A percentile compares a stretch with the other conserved stretches of the same genome.
Evolutionary conservation across 2,797 vertebrate species (phyloP).

Genomic region (Micropoecilia bifurca): DNA sequence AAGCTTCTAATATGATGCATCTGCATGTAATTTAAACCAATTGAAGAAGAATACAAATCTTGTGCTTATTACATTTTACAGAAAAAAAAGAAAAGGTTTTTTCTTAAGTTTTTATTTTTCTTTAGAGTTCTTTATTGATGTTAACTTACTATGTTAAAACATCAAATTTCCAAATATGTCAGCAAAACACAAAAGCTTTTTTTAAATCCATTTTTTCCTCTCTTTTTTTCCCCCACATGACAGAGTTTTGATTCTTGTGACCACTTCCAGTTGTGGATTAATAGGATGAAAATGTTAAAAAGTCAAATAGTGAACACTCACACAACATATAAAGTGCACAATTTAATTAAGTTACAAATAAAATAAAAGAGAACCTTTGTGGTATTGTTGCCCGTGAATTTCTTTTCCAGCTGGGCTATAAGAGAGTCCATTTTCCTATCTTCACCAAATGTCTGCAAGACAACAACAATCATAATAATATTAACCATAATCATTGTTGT

Average conservation of each 20-base stretch:
- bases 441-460: conserved; percentile 80
- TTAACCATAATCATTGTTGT: too few relatives aligned
- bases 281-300: neutral
- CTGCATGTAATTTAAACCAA: neutral
- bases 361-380: conserved; percentile 76
- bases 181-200: too few relatives aligned
- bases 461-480: too few relatives aligned
- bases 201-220: neutral
- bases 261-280: neutral
- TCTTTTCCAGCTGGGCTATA: conserved; percentile 90
- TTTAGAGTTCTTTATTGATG: neutral
- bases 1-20: neutral
- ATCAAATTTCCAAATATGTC: too few relatives aligned
- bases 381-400: conserved; percentile 87
- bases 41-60: too few relatives aligned
- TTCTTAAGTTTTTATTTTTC: too few relatives aligned
- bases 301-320: neutral
- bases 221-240: neutral
- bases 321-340: neutral
- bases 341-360: neutral
- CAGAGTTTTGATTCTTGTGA: neutral
- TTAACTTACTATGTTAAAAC: too few relatives aligned
- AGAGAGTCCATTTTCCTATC: conserved; percentile 85
- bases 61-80: neutral
- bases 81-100: neutral